Evolutionary conservation across 2,113 vertebrate species (phyloP).

Genomic region (Gasterosteus nipponicus): DNA sequence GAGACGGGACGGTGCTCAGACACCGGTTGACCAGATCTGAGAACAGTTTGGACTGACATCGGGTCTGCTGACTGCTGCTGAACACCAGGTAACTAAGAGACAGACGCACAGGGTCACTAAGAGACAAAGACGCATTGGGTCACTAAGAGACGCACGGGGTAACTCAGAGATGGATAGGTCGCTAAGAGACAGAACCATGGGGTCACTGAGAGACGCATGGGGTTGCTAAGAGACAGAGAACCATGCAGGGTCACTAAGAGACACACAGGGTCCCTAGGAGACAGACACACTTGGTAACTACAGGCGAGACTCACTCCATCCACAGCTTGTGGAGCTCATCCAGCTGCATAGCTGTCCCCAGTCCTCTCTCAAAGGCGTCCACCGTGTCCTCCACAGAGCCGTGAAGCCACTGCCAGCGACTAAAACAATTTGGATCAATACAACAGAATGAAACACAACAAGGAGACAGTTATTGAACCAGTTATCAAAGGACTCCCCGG

Average conservation of each 20-base stretch:
- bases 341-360: slow-evolving; percentile 86
- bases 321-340: slow-evolving; percentile 91
- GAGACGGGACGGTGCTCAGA: slow-evolving; percentile 89
- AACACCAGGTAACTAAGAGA: slow-evolving; percentile 12
- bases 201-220: too few species aligned
- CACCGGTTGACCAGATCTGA: slow-evolving; percentile 93
- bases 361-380: slow-evolving; percentile 91
- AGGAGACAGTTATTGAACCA: too few species aligned
- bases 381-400: slow-evolving; percentile 83
- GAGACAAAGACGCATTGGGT: slow-evolving; percentile 12
- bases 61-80: slow-evolving; percentile 84
- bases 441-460: too few species aligned
- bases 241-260: neutral
- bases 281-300: neutral
- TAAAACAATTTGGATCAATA: slow-evolving; percentile 52
- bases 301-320: slow-evolving; percentile 89
- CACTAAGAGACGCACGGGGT: neutral
- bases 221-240: neutral
- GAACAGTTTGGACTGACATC: slow-evolving; percentile 84
- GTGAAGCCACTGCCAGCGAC: slow-evolving; percentile 90
- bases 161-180: neutral
- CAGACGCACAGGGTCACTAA: too few species aligned
- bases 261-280: neutral
- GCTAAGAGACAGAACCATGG: neutral
- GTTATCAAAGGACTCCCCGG: too few species aligned